phyloP scores from a whole-genome alignment of 2,797 vertebrate genomes.

The Telmatherina bonti region DNA sequence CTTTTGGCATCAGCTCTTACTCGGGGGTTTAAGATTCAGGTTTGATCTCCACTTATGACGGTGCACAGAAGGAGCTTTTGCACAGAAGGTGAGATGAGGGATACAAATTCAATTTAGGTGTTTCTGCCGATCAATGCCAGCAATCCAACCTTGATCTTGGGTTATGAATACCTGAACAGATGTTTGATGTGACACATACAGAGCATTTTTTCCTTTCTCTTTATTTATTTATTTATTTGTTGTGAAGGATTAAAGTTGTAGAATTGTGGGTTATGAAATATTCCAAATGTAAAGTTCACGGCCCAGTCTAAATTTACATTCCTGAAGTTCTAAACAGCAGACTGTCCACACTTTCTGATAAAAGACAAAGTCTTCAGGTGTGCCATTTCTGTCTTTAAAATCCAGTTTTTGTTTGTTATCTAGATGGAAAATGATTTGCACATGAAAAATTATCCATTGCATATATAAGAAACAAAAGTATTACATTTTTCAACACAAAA shows the following conservation, averaged over 20 bases:
- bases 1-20: conserved; percentile 15
- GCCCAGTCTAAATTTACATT: conserved; percentile 2
- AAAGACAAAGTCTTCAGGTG: neutral
- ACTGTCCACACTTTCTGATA: neutral
- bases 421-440: neutral
- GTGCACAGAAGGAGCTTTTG: conserved; percentile 15
- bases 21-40: conserved; percentile 48
- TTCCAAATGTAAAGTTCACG: neutral
- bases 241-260: neutral
- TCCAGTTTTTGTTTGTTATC: neutral
- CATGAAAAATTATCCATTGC: neutral
- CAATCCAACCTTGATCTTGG: conserved; percentile 79
- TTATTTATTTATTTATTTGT: neutral
- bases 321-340: neutral
- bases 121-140: conserved; percentile 76
- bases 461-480: no score
- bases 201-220: no score
- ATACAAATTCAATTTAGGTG: conserved; percentile 82
- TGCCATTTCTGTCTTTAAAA: neutral
- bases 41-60: conserved; percentile 45
- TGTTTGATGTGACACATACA: conserved; percentile 58
- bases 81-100: conserved; percentile 70
- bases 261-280: neutral
- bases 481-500: no score
- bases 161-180: conserved; percentile 80